Evolutionary conservation across 2,888 invertebrate species (phyloP), one percentile per base, ranked within the genome.

Genomic region (Tachystola acroxantha): DNA sequence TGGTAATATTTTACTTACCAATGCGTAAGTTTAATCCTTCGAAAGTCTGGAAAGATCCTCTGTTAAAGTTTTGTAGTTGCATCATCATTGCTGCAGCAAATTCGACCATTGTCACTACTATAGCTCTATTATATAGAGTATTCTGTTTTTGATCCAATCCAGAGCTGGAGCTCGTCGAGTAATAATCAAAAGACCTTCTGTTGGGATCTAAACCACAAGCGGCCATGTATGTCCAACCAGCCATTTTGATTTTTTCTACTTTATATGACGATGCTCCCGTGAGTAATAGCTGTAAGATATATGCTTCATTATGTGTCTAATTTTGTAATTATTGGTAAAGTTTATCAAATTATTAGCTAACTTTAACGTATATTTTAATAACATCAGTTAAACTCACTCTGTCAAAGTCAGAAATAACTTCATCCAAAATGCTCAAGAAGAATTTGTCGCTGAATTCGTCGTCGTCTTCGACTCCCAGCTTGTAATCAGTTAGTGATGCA

Each of bases 211-310:
- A 85, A 0, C 98, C 98, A 59, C 96, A 96, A 1, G 97, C 98
- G 1, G 97, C 98, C 98, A 98, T 98, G 60, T 98, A 98, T 0
- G 98, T 98, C 89, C 96, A 96, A 41, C 96, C 97, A 31, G 97
- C 96, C 37, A 98, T 94, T 87, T 98, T 98, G 22, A 98, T 98
- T 80, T 98, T 98, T 74, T 99, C 98, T 6, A 99, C 93, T 54
- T 92, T 90, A 40, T 90, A 80, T 5, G 90, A 91, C 34, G 91
- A 84, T 0, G 86, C 59, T 30, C 89, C 89, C 2, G 86, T 80
- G 28, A 92, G 89, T 3, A 96, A 80, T 37, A 96, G 69, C 90
- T 93, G 67, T 42, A 68, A 70, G 24, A 12, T 14, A 31, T 27
- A n/a, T n/a, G n/a, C n/a, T n/a, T n/a, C n/a, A n/a, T n/a, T n/a